Percentiles rank a stretch among this genome's conserved stretches.
Conservation (phyloP, 2,888 invertebrate genomes). For the Philhelius pedissequus region DNA sequence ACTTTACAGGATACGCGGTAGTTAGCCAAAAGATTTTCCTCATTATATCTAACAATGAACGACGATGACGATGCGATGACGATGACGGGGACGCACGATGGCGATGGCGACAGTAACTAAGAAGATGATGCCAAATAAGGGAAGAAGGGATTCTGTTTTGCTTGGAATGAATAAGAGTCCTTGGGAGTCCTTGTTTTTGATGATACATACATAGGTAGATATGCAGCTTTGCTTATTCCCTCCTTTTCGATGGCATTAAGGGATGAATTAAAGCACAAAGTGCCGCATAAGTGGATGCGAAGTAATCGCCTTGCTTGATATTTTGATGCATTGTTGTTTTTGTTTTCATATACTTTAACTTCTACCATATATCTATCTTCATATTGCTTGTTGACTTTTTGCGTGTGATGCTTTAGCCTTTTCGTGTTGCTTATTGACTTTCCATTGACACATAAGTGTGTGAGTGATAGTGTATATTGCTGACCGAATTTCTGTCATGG, state of each 20-base stretch:
- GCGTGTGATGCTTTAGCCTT: slow-evolving; percentile 6
- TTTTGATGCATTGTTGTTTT: slow-evolving; percentile 8
- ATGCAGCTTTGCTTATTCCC: not conserved
- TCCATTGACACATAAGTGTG: not conserved
- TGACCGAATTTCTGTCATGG: slow-evolving; percentile 51
- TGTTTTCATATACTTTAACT: not conserved
- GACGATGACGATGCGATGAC: not conserved
- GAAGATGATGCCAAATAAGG: slow-evolving; percentile 19
- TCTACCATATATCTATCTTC: too few species aligned
- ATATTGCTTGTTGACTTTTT: slow-evolving; percentile 40
- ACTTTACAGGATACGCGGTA: slow-evolving; percentile 65
- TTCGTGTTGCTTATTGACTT: not conserved
- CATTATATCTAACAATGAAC: slow-evolving; percentile 63
- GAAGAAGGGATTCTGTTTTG: not conserved
- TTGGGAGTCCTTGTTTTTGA: slow-evolving; percentile 2
- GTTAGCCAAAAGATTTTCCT: slow-evolving; percentile 68
- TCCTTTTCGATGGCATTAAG: slow-evolving; percentile 37
- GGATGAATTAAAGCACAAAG: slow-evolving; percentile 68
- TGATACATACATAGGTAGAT: too few species aligned
- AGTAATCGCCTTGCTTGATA: not conserved
- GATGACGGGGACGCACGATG: not conserved
- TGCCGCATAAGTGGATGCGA: slow-evolving; percentile 56
- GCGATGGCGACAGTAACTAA: not conserved
- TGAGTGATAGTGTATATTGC: slow-evolving; percentile 11
- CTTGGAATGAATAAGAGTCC: slow-evolving; percentile 2